These are phyloP conservation scores for Odontomachus brunneus DNA, from an alignment of 1,140 invertebrate species.

Conservation along the genomic window DNA sequence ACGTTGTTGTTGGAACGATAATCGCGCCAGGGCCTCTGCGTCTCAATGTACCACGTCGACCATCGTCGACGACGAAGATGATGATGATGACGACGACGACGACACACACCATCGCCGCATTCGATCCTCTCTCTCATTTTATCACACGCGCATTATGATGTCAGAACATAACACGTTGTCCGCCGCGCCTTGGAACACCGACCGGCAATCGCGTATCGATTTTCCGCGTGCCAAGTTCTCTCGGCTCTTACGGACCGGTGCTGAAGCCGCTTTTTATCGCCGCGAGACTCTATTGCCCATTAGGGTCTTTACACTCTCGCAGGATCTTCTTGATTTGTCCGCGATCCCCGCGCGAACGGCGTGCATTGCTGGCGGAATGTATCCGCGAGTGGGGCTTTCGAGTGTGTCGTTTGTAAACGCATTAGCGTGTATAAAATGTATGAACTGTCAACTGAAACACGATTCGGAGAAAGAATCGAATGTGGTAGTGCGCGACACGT, in stretches of 20 bases:
- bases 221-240: slow-evolving; percentile 13
- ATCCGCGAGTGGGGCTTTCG: too few relatives aligned
- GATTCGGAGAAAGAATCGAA: too few relatives aligned
- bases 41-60: not conserved
- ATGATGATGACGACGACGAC: slow-evolving; percentile 11
- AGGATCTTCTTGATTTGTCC: slow-evolving; percentile 1
- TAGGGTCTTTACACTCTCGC: slow-evolving; percentile 5
- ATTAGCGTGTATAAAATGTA: too few relatives aligned
- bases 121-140: slow-evolving; percentile 52
- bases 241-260: not conserved
- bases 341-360: not conserved
- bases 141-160: slow-evolving; percentile 52
- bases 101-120: not conserved
- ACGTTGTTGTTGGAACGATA: slow-evolving; percentile 42
- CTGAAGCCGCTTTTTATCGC: slow-evolving; percentile 23
- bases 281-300: not conserved
- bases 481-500: too few relatives aligned
- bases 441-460: too few relatives aligned
- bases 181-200: slow-evolving; percentile 10
- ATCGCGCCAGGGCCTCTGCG: not conserved
- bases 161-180: slow-evolving; percentile 49
- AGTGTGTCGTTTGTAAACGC: too few relatives aligned
- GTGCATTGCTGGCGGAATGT: too few relatives aligned
- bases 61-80: too few relatives aligned
- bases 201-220: slow-evolving; percentile 48